Evolutionary conservation across 2,797 vertebrate species (phyloP).

Genomic region (Huso huso): DNA sequence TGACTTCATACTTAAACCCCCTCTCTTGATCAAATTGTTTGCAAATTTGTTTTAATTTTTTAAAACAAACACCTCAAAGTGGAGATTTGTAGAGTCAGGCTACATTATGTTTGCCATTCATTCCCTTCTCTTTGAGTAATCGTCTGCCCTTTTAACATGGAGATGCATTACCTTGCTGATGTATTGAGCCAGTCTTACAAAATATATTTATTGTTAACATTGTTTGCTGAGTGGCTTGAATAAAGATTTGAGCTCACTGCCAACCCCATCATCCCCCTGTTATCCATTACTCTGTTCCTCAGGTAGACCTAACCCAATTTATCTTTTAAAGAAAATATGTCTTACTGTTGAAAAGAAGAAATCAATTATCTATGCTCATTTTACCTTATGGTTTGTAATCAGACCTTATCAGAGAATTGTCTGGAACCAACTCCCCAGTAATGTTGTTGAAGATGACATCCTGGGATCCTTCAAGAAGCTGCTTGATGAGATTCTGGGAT

Average conservation of each 20-base stretch:
- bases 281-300: constrained; percentile 29
- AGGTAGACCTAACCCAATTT: constrained; percentile 32
- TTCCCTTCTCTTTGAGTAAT: constrained; percentile 4
- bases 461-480: too few relatives aligned
- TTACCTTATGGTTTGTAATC: constrained; percentile 37
- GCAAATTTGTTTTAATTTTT: background rate
- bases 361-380: constrained; percentile 40
- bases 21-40: background rate
- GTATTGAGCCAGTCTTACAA: background rate
- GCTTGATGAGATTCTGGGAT: too few relatives aligned
- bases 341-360: constrained; percentile 33
- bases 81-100: background rate
- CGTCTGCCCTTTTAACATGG: constrained; percentile 1
- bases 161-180: constrained; percentile 1
- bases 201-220: constrained; percentile 8
- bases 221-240: background rate
- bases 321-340: constrained; percentile 37
- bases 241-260: background rate
- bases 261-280: constrained; percentile 16
- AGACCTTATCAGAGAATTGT: too few relatives aligned
- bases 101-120: background rate
- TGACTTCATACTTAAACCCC: too few relatives aligned
- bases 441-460: too few relatives aligned
- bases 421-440: too few relatives aligned
- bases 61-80: background rate